Evolutionary conservation across 1,140 invertebrate species (phyloP).

Genomic region (Odontomachus brunneus): DNA sequence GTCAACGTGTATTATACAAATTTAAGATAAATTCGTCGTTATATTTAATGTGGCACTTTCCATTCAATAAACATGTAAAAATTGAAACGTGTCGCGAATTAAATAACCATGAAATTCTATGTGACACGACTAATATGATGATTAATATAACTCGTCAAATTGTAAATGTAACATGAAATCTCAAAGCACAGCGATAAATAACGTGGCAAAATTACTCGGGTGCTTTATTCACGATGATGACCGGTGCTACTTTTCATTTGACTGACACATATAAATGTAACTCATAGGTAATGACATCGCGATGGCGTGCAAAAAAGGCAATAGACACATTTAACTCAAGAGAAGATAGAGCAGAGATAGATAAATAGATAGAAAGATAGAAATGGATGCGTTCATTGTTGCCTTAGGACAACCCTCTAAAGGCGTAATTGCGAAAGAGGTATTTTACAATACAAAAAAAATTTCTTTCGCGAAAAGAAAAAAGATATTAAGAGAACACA

Average conservation of each 20-base stretch:
- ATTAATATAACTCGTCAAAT: slow-evolving; percentile 24
- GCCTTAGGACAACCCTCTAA: too few relatives aligned
- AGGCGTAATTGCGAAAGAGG: too few relatives aligned
- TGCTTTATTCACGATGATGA: slow-evolving; percentile 25
- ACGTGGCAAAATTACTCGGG: slow-evolving; percentile 23
- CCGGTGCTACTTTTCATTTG: slow-evolving; percentile 22
- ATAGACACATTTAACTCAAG: slow-evolving; percentile 28
- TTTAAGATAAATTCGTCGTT: background rate
- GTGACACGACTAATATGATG: slow-evolving; percentile 9
- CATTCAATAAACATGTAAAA: background rate
- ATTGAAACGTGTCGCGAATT: slow-evolving; percentile 12
- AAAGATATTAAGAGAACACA: too few relatives aligned
- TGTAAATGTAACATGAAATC: background rate
- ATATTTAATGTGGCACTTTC: background rate
- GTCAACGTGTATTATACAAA: background rate
- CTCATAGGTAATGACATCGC: background rate
- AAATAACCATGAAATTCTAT: slow-evolving; percentile 7
- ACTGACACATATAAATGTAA: slow-evolving; percentile 5
- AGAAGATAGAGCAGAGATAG: slow-evolving; percentile 11
- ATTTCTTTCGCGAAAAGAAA: too few relatives aligned
- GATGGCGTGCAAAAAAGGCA: slow-evolving; percentile 12
- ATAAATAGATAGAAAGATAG: background rate
- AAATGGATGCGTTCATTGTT: too few relatives aligned
- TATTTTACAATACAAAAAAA: too few relatives aligned
- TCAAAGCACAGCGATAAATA: background rate